Evolutionary conservation across 2,888 invertebrate genomes (phyloP).

Genomic region (Limnephilus lunatus): DNA sequence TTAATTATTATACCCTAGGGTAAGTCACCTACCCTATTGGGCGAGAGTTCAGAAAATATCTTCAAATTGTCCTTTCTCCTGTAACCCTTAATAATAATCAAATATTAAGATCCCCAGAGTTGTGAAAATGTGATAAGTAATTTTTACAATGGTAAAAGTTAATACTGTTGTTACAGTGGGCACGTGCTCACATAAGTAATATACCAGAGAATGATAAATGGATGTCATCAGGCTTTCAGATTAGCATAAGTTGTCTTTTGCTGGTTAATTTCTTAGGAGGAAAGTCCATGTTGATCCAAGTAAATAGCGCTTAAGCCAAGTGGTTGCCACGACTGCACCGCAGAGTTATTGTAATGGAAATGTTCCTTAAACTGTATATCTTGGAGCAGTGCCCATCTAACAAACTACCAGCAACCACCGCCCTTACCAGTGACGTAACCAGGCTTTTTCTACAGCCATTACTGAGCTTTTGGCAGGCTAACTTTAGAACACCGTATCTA

Average conservation of each 20-base stretch:
- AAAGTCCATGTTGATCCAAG: not conserved
- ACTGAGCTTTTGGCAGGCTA: not conserved
- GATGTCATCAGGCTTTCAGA: too few species aligned
- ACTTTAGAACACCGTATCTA: too few species aligned
- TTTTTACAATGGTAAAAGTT: not conserved
- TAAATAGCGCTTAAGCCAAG: conserved; percentile 2
- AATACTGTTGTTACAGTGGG: not conserved
- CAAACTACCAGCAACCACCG: not conserved
- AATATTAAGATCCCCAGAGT: too few species aligned
- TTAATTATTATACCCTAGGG: too few species aligned
- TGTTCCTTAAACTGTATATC: conserved; percentile 19
- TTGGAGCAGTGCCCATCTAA: conserved; percentile 17
- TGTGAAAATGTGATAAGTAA: not conserved
- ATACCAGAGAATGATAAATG: too few species aligned
- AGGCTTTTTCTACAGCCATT: not conserved
- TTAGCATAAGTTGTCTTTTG: not conserved
- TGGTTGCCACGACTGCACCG: not conserved
- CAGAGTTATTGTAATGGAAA: conserved; percentile 2
- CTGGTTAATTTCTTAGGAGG: not conserved
- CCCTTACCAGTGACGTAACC: not conserved
- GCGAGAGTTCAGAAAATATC: too few species aligned
- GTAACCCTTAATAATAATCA: too few species aligned
- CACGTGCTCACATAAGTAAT: too few species aligned
- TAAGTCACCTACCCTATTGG: too few species aligned
- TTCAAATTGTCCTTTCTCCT: too few species aligned